These are phyloP conservation scores for Gyps fulvus DNA, from an alignment of 2,113 vertebrate species.

Conservation along the genomic window DNA sequence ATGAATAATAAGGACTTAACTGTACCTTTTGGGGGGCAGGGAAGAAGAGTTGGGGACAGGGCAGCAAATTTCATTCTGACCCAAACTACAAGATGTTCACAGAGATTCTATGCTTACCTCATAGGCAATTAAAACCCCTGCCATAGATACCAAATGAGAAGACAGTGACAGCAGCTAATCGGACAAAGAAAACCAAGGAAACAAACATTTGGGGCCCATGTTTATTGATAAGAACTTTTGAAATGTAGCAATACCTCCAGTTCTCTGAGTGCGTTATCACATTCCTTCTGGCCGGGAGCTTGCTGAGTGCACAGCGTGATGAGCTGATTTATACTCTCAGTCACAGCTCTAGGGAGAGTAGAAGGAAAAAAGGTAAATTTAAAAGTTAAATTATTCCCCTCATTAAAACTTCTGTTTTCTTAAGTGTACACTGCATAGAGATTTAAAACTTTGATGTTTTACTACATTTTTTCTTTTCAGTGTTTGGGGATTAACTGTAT, in stretches of 20 bases:
- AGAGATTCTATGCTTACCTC: neutral
- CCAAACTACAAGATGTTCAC: neutral
- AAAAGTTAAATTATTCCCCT: neutral
- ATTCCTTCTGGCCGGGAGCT: constrained; percentile 97
- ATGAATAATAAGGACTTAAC: neutral
- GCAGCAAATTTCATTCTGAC: neutral
- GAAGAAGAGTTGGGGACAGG: neutral
- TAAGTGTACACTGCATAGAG: neutral
- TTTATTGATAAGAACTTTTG: neutral
- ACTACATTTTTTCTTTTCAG: neutral
- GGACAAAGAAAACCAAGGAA: neutral
- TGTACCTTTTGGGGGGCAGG: neutral
- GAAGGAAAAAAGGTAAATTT: neutral
- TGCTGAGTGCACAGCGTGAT: constrained; percentile 98
- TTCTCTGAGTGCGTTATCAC: constrained; percentile 95
- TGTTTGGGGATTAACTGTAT: neutral
- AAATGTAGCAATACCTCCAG: constrained; percentile 83
- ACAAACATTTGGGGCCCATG: neutral
- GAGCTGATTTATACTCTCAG: constrained; percentile 98
- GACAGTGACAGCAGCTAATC: neutral
- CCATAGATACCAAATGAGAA: neutral
- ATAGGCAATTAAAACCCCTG: neutral
- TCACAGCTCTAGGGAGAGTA: constrained; percentile 86
- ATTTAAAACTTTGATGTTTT: neutral
- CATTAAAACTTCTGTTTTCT: neutral